These are phyloP conservation scores for Agrotis ipsilon DNA, from an alignment of 2,888 invertebrate species.

Conservation along the genomic window DNA sequence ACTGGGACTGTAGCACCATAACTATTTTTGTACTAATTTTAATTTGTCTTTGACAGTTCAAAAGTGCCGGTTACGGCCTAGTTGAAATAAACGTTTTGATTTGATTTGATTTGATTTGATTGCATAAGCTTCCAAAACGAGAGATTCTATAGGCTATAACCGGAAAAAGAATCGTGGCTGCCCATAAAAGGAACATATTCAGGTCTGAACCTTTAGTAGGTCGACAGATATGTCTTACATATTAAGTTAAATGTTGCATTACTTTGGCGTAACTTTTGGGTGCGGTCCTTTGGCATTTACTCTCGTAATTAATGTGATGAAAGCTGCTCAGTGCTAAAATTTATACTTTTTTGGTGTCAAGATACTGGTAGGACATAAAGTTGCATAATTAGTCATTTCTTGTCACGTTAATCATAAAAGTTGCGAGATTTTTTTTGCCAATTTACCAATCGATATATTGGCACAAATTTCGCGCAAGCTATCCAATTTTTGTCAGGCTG, in stretches of 20 bases:
- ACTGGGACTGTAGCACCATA: too few species aligned
- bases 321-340: conserved; percentile 50
- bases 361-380: conserved; percentile 18
- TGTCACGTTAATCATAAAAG: conserved; percentile 7
- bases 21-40: too few species aligned
- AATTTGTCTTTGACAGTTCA: too few species aligned
- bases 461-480: not conserved
- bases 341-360: conserved; percentile 32
- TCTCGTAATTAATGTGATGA: conserved; percentile 54
- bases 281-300: conserved; percentile 56
- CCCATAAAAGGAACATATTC: conserved; percentile 24
- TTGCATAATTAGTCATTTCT: conserved; percentile 30
- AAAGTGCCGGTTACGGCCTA: too few species aligned
- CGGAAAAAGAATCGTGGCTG: conserved; percentile 48
- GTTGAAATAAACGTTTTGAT: too few species aligned
- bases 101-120: too few species aligned
- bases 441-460: conserved; percentile 3
- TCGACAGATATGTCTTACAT: conserved; percentile 42
- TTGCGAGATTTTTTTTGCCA: not conserved
- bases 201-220: conserved; percentile 44
- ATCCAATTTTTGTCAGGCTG: too few species aligned
- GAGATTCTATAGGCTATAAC: conserved; percentile 23
- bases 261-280: conserved; percentile 56
- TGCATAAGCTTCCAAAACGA: conserved; percentile 37
- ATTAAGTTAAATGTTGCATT: conserved; percentile 50